These are phyloP conservation scores for Lineus longissimus DNA, from an alignment of 1,140 invertebrate species.

Conservation along the genomic window DNA sequence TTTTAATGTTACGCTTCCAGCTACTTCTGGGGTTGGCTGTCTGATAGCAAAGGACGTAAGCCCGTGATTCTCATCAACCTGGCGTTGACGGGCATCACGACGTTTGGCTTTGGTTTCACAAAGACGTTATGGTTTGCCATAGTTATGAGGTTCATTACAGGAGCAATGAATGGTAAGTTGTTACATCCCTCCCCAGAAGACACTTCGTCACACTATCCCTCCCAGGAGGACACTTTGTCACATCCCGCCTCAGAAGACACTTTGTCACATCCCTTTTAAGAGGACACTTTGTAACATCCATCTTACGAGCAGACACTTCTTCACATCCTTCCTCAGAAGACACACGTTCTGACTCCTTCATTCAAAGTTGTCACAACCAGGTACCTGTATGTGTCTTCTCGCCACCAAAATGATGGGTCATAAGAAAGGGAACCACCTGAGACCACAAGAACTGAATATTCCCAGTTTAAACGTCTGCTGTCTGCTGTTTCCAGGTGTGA, in stretches of 20 bases:
- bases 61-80: constrained; percentile 37
- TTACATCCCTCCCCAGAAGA: neutral
- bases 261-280: neutral
- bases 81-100: constrained; percentile 30
- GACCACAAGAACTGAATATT: too few relatives aligned
- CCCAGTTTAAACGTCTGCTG: too few relatives aligned
- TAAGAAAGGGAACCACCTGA: too few relatives aligned
- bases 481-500: constrained; percentile 27
- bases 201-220: neutral
- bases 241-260: neutral
- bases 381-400: too few relatives aligned
- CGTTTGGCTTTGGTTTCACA: constrained; percentile 42
- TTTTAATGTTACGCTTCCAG: constrained; percentile 25
- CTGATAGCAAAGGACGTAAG: constrained; percentile 37
- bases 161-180: constrained; percentile 38
- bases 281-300: neutral
- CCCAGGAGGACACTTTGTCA: neutral
- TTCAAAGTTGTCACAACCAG: too few relatives aligned
- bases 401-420: too few relatives aligned
- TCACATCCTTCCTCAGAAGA: neutral
- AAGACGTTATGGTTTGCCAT: constrained; percentile 34
- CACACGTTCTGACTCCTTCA: too few relatives aligned
- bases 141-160: constrained; percentile 35
- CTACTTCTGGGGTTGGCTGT: constrained; percentile 50
- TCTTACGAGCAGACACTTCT: too few relatives aligned